Evolutionary conservation across 2,113 vertebrate species (phyloP), one percentile per base, ranked within the genome.

Genomic region (Circaetus cinerascens): DNA sequence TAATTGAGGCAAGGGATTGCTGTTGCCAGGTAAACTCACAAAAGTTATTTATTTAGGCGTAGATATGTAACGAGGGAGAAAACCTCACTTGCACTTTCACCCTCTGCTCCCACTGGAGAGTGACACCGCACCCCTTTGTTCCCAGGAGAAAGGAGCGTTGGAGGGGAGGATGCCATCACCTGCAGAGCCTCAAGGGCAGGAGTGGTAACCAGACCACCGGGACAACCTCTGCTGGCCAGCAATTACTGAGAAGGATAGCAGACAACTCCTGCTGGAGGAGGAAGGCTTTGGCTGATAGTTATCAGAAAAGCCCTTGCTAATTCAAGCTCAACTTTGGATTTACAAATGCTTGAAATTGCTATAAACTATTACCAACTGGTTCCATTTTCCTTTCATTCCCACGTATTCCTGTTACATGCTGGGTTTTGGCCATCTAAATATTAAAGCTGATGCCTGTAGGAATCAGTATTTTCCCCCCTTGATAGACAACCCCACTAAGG

Each of bases 401-500:
- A 1, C 2, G 0, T 32, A 12, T 63, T 63, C 14, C 36, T 59
- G 21, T 30, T 51, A 27, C 0, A 0, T 0, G 9, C 51, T 27
- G 50, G 50, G 0, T 85, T 94, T 57, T 75, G 2, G 25, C 17
- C 21, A 32, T 38, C 18, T 30, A 73, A 60, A 25, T 57, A 53
- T 64, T 71, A n/a, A 78, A 82, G 7, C 5, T 43, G 23, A 8
- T 72, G 13, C 4, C 36, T 46, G 5, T 21, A 93, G 30, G 40
- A 85, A 64, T 40, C 40, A 79, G 13, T 77, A 53, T 27, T 84
- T 66, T 6, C 23, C 7, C 19, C 4, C 10, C 17, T 71, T 77
- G 8, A 23, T 3, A 74, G 25, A 51, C 26, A 86, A 15, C 15
- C 7, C 15, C 10, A 22, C 8, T 53, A 36, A 51, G 25, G 15